A percentile compares a stretch with the other conserved stretches of the same genome.
These are phyloP conservation scores for Gallinago jamesoni DNA, from an alignment of 2,113 vertebrate genomes.

Conservation along the genomic window DNA sequence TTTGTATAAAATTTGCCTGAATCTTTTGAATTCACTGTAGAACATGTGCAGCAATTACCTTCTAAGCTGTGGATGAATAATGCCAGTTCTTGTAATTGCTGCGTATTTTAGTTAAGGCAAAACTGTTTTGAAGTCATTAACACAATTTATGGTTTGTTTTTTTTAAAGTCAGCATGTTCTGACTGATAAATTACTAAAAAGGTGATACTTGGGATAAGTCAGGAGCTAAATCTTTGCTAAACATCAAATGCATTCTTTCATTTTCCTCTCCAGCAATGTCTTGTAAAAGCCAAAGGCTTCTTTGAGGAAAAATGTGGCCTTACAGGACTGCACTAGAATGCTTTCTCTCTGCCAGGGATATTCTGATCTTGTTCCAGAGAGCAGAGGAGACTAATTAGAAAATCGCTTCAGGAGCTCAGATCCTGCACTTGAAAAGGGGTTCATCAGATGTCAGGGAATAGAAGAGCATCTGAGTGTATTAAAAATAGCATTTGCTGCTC, in stretches of 20 bases:
- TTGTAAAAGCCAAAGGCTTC: neutral
- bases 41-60: neutral
- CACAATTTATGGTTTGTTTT: neutral
- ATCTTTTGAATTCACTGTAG: neutral
- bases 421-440: conserved; percentile 3
- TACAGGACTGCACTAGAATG: conserved; percentile 17
- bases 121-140: neutral
- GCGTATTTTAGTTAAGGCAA: neutral
- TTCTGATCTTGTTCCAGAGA: conserved; percentile 48
- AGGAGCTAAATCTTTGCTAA: neutral
- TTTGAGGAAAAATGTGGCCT: conserved; percentile 2
- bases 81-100: neutral
- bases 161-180: neutral
- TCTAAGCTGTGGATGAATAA: neutral
- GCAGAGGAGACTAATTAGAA: conserved; percentile 34
- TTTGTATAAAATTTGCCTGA: neutral
- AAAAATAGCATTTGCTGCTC: neutral
- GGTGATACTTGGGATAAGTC: neutral
- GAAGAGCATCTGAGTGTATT: neutral
- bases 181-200: conserved; percentile 1
- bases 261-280: conserved; percentile 11
- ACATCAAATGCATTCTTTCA: conserved; percentile 46
- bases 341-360: conserved; percentile 5
- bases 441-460: conserved; percentile 2
- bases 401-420: conserved; percentile 41